These are phyloP conservation scores for Sinonovacula constricta DNA, from an alignment of 1,140 invertebrate species.

Conservation along the genomic window DNA sequence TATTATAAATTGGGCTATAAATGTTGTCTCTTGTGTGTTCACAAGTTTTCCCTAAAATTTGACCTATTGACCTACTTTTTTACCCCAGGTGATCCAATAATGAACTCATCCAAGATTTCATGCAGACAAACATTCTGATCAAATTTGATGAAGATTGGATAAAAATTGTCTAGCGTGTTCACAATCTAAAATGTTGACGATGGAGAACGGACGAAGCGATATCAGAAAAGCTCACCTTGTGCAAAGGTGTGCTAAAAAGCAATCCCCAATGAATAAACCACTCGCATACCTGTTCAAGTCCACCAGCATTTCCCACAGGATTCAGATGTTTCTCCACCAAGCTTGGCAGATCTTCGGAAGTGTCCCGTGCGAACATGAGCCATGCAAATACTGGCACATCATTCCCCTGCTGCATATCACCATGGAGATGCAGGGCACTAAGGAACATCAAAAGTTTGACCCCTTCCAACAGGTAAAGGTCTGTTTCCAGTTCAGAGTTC, in stretches of 20 bases:
- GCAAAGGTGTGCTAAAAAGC: too few species aligned
- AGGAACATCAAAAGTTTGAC: slow-evolving; percentile 81
- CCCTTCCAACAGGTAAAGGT: slow-evolving; percentile 80
- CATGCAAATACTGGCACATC: slow-evolving; percentile 80
- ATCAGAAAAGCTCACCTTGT: too few species aligned
- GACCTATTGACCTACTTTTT: too few species aligned
- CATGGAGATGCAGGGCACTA: slow-evolving; percentile 75
- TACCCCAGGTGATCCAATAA: too few species aligned
- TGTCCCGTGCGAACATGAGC: slow-evolving; percentile 80
- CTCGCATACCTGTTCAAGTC: slow-evolving; percentile 79
- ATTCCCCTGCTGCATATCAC: slow-evolving; percentile 65
- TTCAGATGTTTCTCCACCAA: slow-evolving; percentile 80
- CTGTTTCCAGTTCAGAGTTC: slow-evolving; percentile 78
- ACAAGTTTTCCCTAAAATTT: too few species aligned
- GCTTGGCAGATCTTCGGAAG: slow-evolving; percentile 75
- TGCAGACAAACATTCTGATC: too few species aligned
- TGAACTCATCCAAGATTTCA: too few species aligned
- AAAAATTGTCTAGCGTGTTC: too few species aligned
- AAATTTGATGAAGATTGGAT: too few species aligned
- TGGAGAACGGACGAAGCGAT: too few species aligned
- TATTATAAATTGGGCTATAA: not conserved
- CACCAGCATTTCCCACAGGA: slow-evolving; percentile 77
- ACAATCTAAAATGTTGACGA: too few species aligned
- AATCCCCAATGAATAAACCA: not conserved
- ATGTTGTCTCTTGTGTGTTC: too few species aligned